phyloP scores from a whole-genome alignment of 2,113 vertebrate genomes.

The Eubucco bourcierii region DNA sequence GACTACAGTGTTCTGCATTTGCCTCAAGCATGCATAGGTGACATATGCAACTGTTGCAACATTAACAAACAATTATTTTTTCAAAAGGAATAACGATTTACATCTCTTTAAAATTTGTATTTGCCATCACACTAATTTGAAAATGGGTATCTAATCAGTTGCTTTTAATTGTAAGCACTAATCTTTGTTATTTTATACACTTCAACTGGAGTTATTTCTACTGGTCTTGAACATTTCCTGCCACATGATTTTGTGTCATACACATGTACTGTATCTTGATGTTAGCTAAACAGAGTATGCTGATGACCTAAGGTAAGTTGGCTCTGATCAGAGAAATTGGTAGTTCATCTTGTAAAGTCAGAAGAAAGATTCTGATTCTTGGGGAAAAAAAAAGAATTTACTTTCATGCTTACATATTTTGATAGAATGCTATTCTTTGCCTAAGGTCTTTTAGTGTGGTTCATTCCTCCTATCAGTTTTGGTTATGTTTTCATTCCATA shows the following conservation, averaged over 20 bases:
- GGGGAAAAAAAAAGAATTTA: not conserved
- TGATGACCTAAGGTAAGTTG: not conserved
- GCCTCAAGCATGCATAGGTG: not conserved
- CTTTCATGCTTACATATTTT: not conserved
- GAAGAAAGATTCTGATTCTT: not conserved
- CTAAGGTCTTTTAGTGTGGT: not conserved
- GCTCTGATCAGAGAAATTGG: not conserved
- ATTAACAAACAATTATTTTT: not conserved
- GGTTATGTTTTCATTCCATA: not conserved
- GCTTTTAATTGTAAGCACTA: not conserved
- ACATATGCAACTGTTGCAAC: not conserved
- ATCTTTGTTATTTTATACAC: not conserved
- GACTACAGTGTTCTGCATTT: not conserved
- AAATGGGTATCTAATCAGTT: not conserved
- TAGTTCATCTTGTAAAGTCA: not conserved
- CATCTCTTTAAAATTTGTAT: not conserved
- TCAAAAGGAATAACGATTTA: not conserved
- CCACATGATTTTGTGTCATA: not conserved
- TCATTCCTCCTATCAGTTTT: not conserved
- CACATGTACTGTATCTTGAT: not conserved
- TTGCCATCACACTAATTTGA: not conserved
- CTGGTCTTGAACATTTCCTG: not conserved
- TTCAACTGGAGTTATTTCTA: not conserved
- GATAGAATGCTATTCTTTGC: not conserved
- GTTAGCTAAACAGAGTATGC: not conserved